Conservation (phyloP, 1,140 invertebrate species). For the Bilobella aurantiaca region DNA sequence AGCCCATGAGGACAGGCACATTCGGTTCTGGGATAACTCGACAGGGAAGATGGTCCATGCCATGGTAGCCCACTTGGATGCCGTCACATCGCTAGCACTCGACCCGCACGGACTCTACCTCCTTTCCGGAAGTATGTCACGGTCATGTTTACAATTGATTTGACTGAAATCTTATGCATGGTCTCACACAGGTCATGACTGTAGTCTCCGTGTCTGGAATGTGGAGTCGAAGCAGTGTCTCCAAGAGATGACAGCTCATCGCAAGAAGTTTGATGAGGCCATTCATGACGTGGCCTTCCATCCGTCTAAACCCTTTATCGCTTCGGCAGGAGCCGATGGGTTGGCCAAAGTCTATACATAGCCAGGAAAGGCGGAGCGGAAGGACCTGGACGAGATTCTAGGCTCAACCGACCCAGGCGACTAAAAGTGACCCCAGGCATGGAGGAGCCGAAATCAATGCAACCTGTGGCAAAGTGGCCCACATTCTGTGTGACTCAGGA, state of each 20-base stretch:
- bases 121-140: constrained; percentile 73
- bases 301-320: constrained; percentile 94
- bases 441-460: no score
- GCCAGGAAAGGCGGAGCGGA: no score
- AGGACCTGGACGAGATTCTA: no score
- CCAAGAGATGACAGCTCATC: constrained; percentile 97
- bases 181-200: constrained; percentile 86
- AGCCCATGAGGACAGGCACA: constrained; percentile 94
- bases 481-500: no score
- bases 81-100: constrained; percentile 92
- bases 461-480: no score
- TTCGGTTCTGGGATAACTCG: constrained; percentile 95
- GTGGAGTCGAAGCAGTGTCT: constrained; percentile 97
- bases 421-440: no score
- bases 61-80: constrained; percentile 98
- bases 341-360: constrained; percentile 86
- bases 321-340: constrained; percentile 94
- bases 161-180: no score
- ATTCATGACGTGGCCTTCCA: constrained; percentile 99
- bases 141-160: constrained; percentile 6
- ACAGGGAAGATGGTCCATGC: constrained; percentile 88
- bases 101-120: constrained; percentile 97
- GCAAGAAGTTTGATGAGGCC: constrained; percentile 98
- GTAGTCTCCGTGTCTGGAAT: constrained; percentile 98
- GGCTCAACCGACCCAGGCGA: no score